Base-by-base conservation (phyloP, 1,140 invertebrate species). In the Centruroides vittatus region DNA sequence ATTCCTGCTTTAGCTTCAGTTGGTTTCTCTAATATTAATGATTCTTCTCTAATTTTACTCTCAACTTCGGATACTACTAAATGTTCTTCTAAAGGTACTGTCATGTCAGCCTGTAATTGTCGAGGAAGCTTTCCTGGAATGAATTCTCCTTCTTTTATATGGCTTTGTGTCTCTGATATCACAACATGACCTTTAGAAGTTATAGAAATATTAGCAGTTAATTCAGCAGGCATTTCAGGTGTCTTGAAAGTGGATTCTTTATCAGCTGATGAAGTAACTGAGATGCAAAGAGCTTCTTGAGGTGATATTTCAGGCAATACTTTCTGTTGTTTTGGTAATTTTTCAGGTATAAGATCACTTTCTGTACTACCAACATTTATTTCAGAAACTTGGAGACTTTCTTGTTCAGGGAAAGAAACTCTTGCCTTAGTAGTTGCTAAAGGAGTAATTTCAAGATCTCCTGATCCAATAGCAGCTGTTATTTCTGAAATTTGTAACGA, bases 401-500 rank as follows among this genome's bases (percentile, higher is more conserved):
- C 72, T 55, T 60, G 65, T 58, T 60, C 51, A 47, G 56, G 65
- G 41, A 5, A 46, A 7, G 49, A 52, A 4, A 35, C 46, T 12
- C 61, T 73, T 71, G 41, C 41, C 8, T 41, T 41, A 2, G 41
- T 41, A 47, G 58, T 64, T 11, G 50, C 48, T n/a, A 51, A 57
- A 50, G 54, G 47, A 13, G 53, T 64, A 13, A 60, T 55, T 61
- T 64, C 62, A 4, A 66, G 47, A 47, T 61, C 60, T 4, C 59
- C 61, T 41, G 41, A 61, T 6, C 23, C 57, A 12, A 58, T 11
- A 41, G 36, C 63, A 34, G 61, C 34, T 10, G 46, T 55, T 35
- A 66, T 60, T 61, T 66, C 64, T 46, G 63, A 67, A 3, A 67
- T 55, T 49, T 66, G 11, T 12, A 67, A 13, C 54, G 58, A 58